These are phyloP conservation scores for Mellilla xanthometata DNA, from an alignment of 2,888 invertebrate genomes.

Conservation along the genomic window DNA sequence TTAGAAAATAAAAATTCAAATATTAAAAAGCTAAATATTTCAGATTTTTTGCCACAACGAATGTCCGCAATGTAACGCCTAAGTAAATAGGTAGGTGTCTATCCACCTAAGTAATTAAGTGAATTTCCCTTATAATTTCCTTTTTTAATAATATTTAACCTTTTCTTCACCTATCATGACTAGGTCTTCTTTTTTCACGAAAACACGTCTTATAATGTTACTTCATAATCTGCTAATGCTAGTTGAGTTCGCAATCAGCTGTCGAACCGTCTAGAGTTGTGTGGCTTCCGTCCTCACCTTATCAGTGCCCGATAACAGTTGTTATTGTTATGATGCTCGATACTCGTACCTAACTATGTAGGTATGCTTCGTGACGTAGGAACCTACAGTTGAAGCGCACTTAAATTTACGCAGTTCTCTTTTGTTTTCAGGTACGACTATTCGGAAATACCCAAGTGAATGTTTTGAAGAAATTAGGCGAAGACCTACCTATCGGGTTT, in stretches of 20 bases:
- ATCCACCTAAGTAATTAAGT: too few relatives aligned
- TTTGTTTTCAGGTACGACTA: constrained; percentile 10
- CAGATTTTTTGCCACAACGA: too few relatives aligned
- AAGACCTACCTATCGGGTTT: constrained; percentile 18
- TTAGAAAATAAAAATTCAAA: too few relatives aligned
- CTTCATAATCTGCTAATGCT: not conserved
- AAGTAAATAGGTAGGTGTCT: too few relatives aligned
- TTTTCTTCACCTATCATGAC: too few relatives aligned
- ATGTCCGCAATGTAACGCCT: too few relatives aligned
- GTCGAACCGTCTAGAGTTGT: constrained; percentile 28
- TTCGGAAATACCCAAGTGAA: not conserved
- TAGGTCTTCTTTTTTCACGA: too few relatives aligned
- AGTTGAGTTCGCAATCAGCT: constrained; percentile 3
- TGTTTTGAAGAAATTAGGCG: constrained; percentile 19
- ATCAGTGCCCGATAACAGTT: constrained; percentile 29
- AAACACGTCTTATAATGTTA: too few relatives aligned
- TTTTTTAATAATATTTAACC: too few relatives aligned
- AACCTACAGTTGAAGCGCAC: constrained; percentile 9
- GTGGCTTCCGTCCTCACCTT: constrained; percentile 18
- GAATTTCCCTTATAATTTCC: too few relatives aligned
- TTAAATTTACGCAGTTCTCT: constrained; percentile 16
- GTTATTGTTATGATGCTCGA: constrained; percentile 32
- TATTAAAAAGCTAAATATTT: too few relatives aligned
- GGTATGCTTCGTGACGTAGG: not conserved
- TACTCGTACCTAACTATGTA: constrained; percentile 9